Percentiles rank a stretch among this genome's conserved stretches.
phyloP scores from a whole-genome alignment of 2,888 invertebrate species.

The Synergus gifuensis region DNA sequence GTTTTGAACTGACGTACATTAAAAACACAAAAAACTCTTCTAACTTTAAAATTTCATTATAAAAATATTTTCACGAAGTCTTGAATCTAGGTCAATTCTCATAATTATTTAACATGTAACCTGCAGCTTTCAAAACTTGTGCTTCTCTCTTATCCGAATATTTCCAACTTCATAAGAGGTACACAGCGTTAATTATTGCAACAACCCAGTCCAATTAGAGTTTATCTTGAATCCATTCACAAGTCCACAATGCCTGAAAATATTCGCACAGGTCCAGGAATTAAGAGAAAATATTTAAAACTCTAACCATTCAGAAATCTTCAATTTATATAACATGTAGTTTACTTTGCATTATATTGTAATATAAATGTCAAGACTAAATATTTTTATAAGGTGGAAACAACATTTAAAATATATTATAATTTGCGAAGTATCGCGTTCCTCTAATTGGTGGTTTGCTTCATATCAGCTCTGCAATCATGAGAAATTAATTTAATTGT shows the following conservation, averaged over 20 bases:
- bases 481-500: background rate
- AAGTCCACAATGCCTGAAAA: background rate
- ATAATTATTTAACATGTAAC: background rate
- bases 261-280: background rate
- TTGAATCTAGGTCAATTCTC: background rate
- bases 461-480: background rate
- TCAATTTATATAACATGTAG: background rate
- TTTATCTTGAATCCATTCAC: constrained; percentile 4
- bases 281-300: background rate
- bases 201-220: constrained; percentile 11
- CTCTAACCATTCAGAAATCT: background rate
- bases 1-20: background rate
- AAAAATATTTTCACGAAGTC: background rate
- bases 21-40: background rate
- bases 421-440: background rate
- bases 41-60: background rate
- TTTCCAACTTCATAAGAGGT: background rate
- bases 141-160: background rate
- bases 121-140: background rate
- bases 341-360: background rate
- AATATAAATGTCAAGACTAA: background rate
- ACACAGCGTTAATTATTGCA: constrained; percentile 1
- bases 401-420: background rate
- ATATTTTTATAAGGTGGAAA: background rate
- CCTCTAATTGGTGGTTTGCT: background rate